Evolutionary conservation across 2,888 invertebrate genomes (phyloP).

Genomic region (Disparrhopalites patrizii): DNA sequence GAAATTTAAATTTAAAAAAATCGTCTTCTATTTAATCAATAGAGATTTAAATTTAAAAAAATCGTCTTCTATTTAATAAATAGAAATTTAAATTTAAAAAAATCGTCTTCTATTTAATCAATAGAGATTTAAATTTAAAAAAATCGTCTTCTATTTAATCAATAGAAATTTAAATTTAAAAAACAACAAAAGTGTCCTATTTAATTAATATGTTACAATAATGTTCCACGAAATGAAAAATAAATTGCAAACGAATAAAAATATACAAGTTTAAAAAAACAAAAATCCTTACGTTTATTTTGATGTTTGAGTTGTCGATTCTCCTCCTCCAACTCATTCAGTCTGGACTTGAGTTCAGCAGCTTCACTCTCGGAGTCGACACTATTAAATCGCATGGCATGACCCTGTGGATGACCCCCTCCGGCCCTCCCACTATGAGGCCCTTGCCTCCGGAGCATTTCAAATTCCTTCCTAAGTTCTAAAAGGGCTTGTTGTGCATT

Average conservation of each 20-base stretch:
- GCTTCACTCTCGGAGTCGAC: constrained; percentile 35
- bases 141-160: too few species aligned
- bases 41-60: too few species aligned
- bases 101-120: too few species aligned
- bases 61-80: too few species aligned
- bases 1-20: too few species aligned
- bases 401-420: constrained; percentile 11
- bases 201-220: too few species aligned
- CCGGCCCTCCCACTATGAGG: constrained; percentile 30
- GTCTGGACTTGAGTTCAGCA: constrained; percentile 53
- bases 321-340: constrained; percentile 72
- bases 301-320: constrained; percentile 67
- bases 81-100: too few species aligned
- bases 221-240: not conserved
- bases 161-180: too few species aligned
- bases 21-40: too few species aligned
- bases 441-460: constrained; percentile 55
- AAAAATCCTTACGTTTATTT: constrained; percentile 62
- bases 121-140: too few species aligned
- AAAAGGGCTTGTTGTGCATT: constrained; percentile 52
- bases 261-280: constrained; percentile 14
- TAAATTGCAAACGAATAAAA: constrained; percentile 6
- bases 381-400: constrained; percentile 26
- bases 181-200: too few species aligned
- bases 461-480: constrained; percentile 65